Conservation (phyloP, 2,888 invertebrate genomes). For the Cybosia mesomella region DNA sequence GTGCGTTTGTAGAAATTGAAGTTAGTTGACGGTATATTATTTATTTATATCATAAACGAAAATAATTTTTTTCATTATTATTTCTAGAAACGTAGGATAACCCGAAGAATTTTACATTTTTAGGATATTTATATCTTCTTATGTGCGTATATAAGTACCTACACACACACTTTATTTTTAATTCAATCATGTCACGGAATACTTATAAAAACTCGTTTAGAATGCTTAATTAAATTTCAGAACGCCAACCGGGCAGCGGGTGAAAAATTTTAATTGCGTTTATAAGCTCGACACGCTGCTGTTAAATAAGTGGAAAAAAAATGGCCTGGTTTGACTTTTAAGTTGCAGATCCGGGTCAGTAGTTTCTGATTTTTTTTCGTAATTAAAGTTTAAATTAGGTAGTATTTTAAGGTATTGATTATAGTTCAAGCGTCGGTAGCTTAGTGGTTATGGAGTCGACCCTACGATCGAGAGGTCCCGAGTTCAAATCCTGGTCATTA, state of each 20-base stretch:
- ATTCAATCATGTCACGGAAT: constrained; percentile 16
- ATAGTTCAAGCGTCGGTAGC: no score
- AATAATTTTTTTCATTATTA: constrained; percentile 6
- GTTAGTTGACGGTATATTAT: no score
- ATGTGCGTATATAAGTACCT: no score
- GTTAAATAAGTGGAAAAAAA: constrained; percentile 34
- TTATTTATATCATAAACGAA: no score
- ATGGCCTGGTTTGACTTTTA: constrained; percentile 17
- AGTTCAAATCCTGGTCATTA: no score
- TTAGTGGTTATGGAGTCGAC: no score
- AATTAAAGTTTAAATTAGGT: not conserved
- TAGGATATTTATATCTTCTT: no score
- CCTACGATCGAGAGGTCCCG: no score
- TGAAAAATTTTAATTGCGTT: constrained; percentile 40
- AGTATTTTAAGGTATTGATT: not conserved
- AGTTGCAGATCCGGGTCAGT: not conserved
- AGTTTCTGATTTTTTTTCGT: not conserved
- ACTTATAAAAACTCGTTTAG: constrained; percentile 12
- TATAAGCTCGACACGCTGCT: constrained; percentile 20
- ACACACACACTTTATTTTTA: no score
- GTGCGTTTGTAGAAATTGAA: no score
- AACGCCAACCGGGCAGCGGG: constrained; percentile 10
- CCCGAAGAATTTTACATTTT: no score
- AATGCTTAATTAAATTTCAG: constrained; percentile 18
- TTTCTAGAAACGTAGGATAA: no score